These are phyloP conservation scores for Elephantulus edwardii DNA, from an alignment of 2,113 vertebrate species.

Conservation along the genomic window DNA sequence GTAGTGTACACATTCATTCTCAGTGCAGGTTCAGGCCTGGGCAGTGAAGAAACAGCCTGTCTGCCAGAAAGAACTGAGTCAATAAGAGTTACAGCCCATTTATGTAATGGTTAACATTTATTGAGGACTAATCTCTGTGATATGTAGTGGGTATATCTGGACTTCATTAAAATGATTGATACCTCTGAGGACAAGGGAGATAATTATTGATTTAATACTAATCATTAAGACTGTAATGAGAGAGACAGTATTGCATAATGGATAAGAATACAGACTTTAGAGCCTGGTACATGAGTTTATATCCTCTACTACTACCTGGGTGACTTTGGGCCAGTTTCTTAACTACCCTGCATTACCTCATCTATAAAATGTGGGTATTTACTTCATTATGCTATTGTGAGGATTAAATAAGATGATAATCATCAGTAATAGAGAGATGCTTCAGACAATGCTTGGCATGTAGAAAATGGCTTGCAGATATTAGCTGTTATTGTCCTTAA, in stretches of 20 bases:
- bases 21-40: neutral
- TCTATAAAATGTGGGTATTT: neutral
- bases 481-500: neutral
- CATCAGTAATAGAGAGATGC: constrained; percentile 7
- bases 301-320: neutral
- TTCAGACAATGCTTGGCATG: neutral
- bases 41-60: neutral
- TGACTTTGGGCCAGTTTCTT: neutral
- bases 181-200: neutral
- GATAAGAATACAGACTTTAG: neutral
- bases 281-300: neutral
- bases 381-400: neutral
- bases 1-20: neutral
- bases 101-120: neutral
- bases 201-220: neutral
- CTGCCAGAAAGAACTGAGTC: neutral
- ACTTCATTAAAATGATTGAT: neutral
- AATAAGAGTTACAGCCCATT: neutral
- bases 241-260: neutral
- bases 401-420: constrained; percentile 11
- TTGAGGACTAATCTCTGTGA: neutral
- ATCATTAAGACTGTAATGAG: neutral
- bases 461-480: neutral
- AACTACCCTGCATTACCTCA: neutral
- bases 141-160: neutral